Evolutionary conservation across 2,797 vertebrate species (phyloP), one percentile per base, ranked within the genome.

Genomic region (Pipistrellus pipistrellus): DNA sequence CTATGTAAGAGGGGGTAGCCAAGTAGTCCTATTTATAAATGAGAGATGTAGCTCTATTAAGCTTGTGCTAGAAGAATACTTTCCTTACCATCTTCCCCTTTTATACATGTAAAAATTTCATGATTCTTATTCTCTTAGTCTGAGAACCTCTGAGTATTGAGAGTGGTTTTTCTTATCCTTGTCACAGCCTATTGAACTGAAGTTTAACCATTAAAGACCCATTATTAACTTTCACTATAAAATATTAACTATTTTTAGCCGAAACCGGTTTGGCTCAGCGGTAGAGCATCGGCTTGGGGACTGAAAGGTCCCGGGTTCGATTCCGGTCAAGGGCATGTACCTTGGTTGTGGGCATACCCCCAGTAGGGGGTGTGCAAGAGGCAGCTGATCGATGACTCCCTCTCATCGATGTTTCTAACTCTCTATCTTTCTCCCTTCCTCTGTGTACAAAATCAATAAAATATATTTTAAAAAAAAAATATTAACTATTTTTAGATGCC

Each of bases 401-500:
- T n/a, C n/a, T n/a, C n/a, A n/a, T n/a, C n/a, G n/a, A n/a, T n/a
- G n/a, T n/a, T n/a, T n/a, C n/a, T n/a, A n/a, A n/a, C n/a, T n/a
- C n/a, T n/a, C n/a, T n/a, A n/a, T n/a, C n/a, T n/a, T n/a, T n/a
- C n/a, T n/a, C n/a, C n/a, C n/a, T n/a, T n/a, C n/a, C n/a, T n/a
- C n/a, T n/a, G n/a, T n/a, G n/a, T n/a, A n/a, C n/a, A n/a, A n/a
- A n/a, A n/a, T n/a, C n/a, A n/a, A n/a, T n/a, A n/a, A n/a, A n/a
- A n/a, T n/a, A n/a, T n/a, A n/a, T n/a, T n/a, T n/a, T n/a, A n/a
- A n/a, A n/a, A n/a, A n/a, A n/a, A 97, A 97, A 98, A 85, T 90
- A 66, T 96, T 94, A 59, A 97, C 77, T 94, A 64, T 97, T 97
- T 94, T 89, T 98, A 99, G 99, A 99, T 98, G 99, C 99, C 96